Percentiles rank a stretch among this genome's conserved stretches.
phyloP scores from a whole-genome alignment of 2,797 vertebrate species.

The Chaetodon trifasciatus region DNA sequence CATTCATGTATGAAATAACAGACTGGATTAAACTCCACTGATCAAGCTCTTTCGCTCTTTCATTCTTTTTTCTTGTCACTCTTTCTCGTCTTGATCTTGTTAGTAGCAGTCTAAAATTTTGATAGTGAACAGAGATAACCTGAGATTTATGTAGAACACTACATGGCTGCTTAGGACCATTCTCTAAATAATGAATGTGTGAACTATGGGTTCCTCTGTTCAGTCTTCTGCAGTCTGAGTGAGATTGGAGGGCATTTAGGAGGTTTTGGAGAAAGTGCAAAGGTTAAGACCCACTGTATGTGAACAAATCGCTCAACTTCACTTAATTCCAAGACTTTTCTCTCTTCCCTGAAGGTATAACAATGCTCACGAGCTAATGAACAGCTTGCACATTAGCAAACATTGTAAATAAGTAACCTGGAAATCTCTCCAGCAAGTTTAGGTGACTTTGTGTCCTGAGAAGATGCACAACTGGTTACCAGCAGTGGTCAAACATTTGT shows the following conservation, averaged over 20 bases:
- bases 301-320: background rate
- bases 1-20: slow-evolving; percentile 57
- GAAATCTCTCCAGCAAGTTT: background rate
- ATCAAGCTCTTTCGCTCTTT: slow-evolving; percentile 25
- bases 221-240: background rate
- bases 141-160: background rate
- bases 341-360: too few species aligned
- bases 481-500: background rate
- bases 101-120: background rate
- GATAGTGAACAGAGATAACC: background rate
- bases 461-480: too few species aligned
- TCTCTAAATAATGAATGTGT: background rate
- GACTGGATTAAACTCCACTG: slow-evolving; percentile 64
- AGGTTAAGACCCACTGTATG: background rate
- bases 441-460: background rate
- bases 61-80: background rate
- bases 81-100: too few species aligned
- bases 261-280: background rate
- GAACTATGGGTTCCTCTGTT: background rate
- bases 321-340: too few species aligned
- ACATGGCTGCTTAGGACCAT: background rate
- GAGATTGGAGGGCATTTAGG: background rate
- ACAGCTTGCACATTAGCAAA: background rate
- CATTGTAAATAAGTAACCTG: background rate
- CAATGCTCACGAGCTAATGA: background rate